phyloP scores from a whole-genome alignment of 2,113 vertebrate species.

The Nothoprocta pentlandii region DNA sequence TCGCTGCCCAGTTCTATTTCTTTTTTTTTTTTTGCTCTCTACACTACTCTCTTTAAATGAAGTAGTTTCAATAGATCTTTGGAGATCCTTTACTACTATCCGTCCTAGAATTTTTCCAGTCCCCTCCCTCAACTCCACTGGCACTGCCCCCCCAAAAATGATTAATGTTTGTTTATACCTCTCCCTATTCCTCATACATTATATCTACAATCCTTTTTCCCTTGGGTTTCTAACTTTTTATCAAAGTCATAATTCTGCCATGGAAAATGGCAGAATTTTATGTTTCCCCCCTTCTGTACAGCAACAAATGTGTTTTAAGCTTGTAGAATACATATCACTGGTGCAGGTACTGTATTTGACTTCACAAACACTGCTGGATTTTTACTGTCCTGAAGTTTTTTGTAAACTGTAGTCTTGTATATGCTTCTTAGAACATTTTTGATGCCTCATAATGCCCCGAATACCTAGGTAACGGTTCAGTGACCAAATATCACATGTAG shows the following conservation, averaged over 20 bases:
- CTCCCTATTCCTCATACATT: background rate
- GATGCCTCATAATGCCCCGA: background rate
- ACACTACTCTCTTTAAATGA: background rate
- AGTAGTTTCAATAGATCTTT: background rate
- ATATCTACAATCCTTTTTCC: background rate
- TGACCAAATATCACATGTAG: background rate
- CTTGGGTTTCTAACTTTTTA: background rate
- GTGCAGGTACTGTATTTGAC: background rate
- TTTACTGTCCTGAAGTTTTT: background rate
- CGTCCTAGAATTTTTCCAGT: background rate
- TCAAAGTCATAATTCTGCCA: background rate
- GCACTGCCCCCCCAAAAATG: background rate
- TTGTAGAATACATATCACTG: background rate
- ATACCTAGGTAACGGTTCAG: background rate
- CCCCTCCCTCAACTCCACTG: background rate
- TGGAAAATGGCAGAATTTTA: background rate
- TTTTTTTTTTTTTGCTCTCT: fast-evolving
- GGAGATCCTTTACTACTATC: background rate
- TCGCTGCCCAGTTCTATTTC: too few species aligned
- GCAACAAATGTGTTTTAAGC: background rate
- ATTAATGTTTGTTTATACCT: background rate
- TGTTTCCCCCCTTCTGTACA: background rate
- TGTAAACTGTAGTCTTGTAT: constrained; percentile 10
- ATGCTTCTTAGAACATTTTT: background rate
- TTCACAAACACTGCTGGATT: background rate